Percentiles rank a stretch among this genome's conserved stretches.
phyloP scores from a whole-genome alignment of 35 echinoderm and acorn worm species.

The Diadema setosum region DNA sequence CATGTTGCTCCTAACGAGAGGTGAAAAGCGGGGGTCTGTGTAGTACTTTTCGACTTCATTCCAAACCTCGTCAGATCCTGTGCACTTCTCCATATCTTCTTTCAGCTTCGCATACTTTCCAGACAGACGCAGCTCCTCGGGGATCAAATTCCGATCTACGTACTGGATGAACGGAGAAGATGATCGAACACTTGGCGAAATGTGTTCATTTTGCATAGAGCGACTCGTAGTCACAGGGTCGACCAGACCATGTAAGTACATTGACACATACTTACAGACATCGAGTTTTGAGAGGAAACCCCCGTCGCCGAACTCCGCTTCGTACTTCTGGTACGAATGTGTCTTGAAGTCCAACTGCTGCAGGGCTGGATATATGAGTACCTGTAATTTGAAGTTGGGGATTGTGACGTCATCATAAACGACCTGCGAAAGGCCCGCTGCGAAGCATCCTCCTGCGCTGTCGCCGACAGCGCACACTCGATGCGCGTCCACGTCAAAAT shows the following conservation, averaged over 20 bases:
- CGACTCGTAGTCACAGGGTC: background rate
- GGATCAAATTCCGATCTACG: background rate
- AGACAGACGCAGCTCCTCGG: background rate
- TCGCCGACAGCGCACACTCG: conserved; percentile 66
- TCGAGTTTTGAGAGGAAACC: background rate
- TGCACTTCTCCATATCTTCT: background rate
- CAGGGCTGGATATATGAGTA: conserved; percentile 57
- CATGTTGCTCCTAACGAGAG: conserved; percentile 29
- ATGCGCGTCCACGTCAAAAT: conserved; percentile 29
- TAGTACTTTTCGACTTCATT: background rate
- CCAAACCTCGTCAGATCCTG: conserved; percentile 33
- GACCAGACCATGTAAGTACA: background rate
- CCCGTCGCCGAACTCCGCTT: background rate
- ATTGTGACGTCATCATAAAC: conserved; percentile 31
- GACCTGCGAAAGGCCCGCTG: conserved; percentile 47
- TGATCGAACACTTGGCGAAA: background rate
- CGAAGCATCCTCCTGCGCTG: conserved; percentile 74
- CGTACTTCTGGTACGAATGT: conserved; percentile 10
- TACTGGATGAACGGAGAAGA: background rate
- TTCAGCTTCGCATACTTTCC: background rate
- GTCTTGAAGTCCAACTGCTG: conserved; percentile 50
- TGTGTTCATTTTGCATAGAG: background rate
- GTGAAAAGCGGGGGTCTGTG: conserved; percentile 33
- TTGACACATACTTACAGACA: background rate
- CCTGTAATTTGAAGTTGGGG: conserved; percentile 49